Base-by-base conservation (phyloP, 2,888 invertebrate species). In the Sussaba pulchella region DNA sequence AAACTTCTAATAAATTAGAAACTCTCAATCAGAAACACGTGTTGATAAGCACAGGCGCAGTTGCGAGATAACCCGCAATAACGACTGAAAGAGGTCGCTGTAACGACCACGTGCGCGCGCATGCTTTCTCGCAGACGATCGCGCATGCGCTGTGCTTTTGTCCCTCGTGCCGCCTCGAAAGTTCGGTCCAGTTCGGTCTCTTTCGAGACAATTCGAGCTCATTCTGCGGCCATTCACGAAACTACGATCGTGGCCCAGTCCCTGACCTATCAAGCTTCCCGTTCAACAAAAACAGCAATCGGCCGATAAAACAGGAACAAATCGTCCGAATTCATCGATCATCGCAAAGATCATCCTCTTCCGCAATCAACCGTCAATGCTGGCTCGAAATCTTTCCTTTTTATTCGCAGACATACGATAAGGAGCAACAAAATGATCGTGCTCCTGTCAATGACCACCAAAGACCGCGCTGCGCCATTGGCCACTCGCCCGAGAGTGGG, bases 191-290 rank as follows among this genome's bases (percentile, higher is more conserved):
- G 4, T 61, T 71, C 71, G 61, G n/a, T 24, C 8, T 36, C 10
- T 39, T 61, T 50, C 71, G 70, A 19, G 26, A 47, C 17, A 14
- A 45, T 14, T 59, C 70, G 59, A 24, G 19, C 8, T 14, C 19
- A 24, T 64, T 73, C 64, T 63, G 24, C 14, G 31, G 17, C 14
- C 6, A 50, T 45, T 45, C n/a, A 14, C 45, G 14, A 14, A n/a
- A 2, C 4, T 0, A 1, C 1, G 1, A 31, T n/a, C n/a, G 0
- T 9, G 54, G 8, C 54, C 54, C 54, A 17, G 17, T 31, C 1
- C 3, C n/a, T 31, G 54, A 57, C 31, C 19, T 2, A 17, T 14
- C 14, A 57, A 57, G 1, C 31, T n/a, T 26, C 21, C 4, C 1
- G 31, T 36, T 8, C 8, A 6, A 14, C 17, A 31, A 4, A 31